A percentile compares a stretch with the other conserved stretches of the same genome.
phyloP scores from a whole-genome alignment of 1,140 invertebrate genomes.

The Melitaea cinxia region DNA sequence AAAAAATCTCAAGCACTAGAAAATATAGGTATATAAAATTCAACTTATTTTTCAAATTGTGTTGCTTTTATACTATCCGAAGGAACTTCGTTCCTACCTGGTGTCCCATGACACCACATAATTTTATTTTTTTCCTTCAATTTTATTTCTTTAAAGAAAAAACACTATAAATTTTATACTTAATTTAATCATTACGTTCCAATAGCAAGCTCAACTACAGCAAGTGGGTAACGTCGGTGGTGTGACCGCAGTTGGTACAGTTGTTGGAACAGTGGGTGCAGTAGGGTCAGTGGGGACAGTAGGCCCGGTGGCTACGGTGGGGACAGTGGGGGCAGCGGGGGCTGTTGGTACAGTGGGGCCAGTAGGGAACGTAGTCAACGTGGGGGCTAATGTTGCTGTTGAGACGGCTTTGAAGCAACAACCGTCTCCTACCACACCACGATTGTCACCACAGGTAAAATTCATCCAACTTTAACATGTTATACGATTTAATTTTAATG shows the following conservation, averaged over 20 bases:
- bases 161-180: too few species aligned
- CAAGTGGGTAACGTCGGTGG: slow-evolving; percentile 57
- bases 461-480: too few species aligned
- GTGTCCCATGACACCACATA: too few species aligned
- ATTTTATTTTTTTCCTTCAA: too few species aligned
- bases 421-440: slow-evolving; percentile 64
- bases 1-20: too few species aligned
- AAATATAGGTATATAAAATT: too few species aligned
- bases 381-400: slow-evolving; percentile 44
- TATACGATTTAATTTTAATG: too few species aligned
- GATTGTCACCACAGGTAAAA: slow-evolving; percentile 62
- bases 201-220: slow-evolving; percentile 69
- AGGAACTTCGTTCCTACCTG: too few species aligned
- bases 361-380: slow-evolving; percentile 43
- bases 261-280: slow-evolving; percentile 46
- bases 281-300: slow-evolving; percentile 46
- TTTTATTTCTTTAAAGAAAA: too few species aligned
- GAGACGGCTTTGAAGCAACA: slow-evolving; percentile 62
- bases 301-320: slow-evolving; percentile 40
- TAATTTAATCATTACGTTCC: slow-evolving; percentile 17
- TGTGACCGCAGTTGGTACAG: slow-evolving; percentile 44
- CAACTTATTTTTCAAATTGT: too few species aligned
- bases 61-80: too few species aligned
- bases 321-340: slow-evolving; percentile 41
- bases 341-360: slow-evolving; percentile 43